Percentiles rank a stretch among this genome's conserved stretches.
phyloP scores from a whole-genome alignment of 2,113 vertebrate species.

The rat (Rattus norvegicus) region GRCr8 NC_086028.1:11878001-11878500 shows the following conservation, averaged over 20 bases:
- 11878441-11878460: neutral
- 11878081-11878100: neutral
- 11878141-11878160: neutral
- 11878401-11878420: neutral
- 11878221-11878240: neutral
- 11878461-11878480: neutral
- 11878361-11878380: neutral
- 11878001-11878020: conserved; percentile 32
- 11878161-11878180: neutral
- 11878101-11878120: neutral
- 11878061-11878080: neutral
- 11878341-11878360: neutral
- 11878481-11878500: neutral
- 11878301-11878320: neutral
- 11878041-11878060: neutral
- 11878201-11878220: neutral
- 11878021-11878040: conserved; percentile 14
- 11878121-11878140: neutral
- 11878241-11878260: neutral
- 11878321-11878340: neutral
- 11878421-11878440: neutral
- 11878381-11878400: neutral
- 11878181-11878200: neutral
- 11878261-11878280: neutral
- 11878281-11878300: neutral